Evolutionary conservation across 2,888 invertebrate genomes (phyloP), one percentile per base, ranked within the genome.

Genomic region (Diarsia dahlii): DNA sequence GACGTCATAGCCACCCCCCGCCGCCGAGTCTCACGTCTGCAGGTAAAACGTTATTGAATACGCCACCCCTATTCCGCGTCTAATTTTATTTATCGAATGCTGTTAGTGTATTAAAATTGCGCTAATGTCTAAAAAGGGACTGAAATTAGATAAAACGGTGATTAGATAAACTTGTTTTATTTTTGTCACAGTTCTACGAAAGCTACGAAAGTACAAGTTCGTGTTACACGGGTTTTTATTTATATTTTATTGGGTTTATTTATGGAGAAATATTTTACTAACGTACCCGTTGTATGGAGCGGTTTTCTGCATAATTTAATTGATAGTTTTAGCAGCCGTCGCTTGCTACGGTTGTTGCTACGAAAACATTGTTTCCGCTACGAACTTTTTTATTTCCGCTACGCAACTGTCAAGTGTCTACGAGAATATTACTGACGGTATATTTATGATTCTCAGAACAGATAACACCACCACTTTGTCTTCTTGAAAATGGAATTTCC

Each of bases 1-100:
- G 89, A 92, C 93, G 93, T 95, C 96, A 89, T 92, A 91, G 87
- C 92, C 93, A 93, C 91, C 89, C 84, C 50, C 60, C 71, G 62
- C 71, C 76, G 64, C 84, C 77, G 65, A 79, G 76, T 69, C 67
- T 84, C 76, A 65, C 78, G 84, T 85, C 82, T 88, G 85, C 84
- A 85, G 87, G 87, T 88, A 84, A 76, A 73, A 65, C 76, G 20
- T 85, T 84, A 80, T 80, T 71, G 77, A 71, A 80, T 77, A 84
- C 80, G 45, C 74, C 79, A 76, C 65, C 77, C 77, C 64, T 82
- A 76, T 78, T 85, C 71, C 71, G 76, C 64, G 56, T 85, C 75
- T 80, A 76, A 81, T 78, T 84, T 77, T 71, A 74, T 86, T 76
- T 75, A 72, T 73, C 39, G 67, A 78, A 87, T 70, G 65, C 62